phyloP scores from a whole-genome alignment of 1,140 invertebrate species.

The Gryllus bimaculatus region DNA sequence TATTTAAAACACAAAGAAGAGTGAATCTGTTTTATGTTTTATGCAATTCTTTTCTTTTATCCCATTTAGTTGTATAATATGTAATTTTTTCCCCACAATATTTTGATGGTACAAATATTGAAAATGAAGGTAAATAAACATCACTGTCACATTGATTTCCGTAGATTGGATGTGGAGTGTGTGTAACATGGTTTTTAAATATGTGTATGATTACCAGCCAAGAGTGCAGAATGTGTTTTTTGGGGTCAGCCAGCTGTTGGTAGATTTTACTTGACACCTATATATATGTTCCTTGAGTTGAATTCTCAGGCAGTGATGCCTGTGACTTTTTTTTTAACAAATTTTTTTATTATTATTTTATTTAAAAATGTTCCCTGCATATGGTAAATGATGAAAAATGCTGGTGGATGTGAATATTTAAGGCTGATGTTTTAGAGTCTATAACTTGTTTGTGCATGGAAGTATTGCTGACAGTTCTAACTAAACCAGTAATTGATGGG shows the following conservation, averaged over 20 bases:
- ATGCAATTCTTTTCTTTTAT: neutral
- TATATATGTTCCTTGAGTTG: neutral
- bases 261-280: conserved; percentile 12
- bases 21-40: conserved; percentile 1
- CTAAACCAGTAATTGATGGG: neutral
- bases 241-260: conserved; percentile 29
- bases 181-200: neutral
- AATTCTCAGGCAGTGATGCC: conserved; percentile 8
- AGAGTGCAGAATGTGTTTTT: conserved; percentile 34
- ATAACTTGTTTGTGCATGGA: neutral
- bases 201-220: conserved; percentile 23
- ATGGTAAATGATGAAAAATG: conserved; percentile 17
- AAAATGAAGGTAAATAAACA: neutral
- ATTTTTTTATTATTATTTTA: conserved; percentile 2
- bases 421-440: neutral
- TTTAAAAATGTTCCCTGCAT: neutral
- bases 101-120: conserved; percentile 1
- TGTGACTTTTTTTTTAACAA: conserved; percentile 10
- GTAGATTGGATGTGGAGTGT: conserved; percentile 3
- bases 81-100: neutral
- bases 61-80: neutral
- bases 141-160: neutral
- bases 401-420: conserved; percentile 13
- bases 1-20: neutral
- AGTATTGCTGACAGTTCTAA: neutral